Percentiles rank a stretch among this genome's conserved stretches.
Evolutionary conservation across 2,113 vertebrate genomes (phyloP).

Genomic region (Puma concolor): DNA sequence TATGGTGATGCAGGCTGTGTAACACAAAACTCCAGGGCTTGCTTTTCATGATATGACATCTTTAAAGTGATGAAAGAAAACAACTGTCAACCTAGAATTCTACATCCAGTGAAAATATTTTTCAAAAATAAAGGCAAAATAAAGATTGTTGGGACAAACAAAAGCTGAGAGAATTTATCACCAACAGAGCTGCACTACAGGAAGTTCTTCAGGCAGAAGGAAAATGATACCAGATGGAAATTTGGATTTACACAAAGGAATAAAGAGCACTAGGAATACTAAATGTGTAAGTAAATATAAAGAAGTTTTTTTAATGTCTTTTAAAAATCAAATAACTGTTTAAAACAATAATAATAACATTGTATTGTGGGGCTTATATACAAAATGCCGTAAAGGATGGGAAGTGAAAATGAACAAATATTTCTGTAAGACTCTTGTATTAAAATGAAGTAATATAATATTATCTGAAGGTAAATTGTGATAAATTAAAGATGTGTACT

Average conservation of each 20-base stretch:
- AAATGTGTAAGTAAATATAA: background rate
- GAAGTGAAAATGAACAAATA: background rate
- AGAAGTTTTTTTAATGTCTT: background rate
- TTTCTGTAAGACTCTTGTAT: background rate
- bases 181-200: background rate
- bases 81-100: constrained; percentile 46
- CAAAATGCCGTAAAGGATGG: background rate
- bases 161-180: constrained; percentile 24
- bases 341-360: constrained; percentile 32
- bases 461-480: background rate
- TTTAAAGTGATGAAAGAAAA: constrained; percentile 53
- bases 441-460: background rate
- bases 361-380: background rate
- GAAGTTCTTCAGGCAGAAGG: background rate
- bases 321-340: background rate
- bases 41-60: constrained; percentile 41
- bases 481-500: background rate
- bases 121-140: constrained; percentile 43
- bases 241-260: background rate
- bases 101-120: constrained; percentile 57
- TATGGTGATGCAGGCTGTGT: background rate
- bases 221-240: background rate
- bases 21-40: constrained; percentile 10
- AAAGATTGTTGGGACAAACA: constrained; percentile 42
- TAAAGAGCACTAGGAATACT: background rate